phyloP scores from a whole-genome alignment of 2,113 vertebrate genomes.

The Serilophus lunatus region DNA sequence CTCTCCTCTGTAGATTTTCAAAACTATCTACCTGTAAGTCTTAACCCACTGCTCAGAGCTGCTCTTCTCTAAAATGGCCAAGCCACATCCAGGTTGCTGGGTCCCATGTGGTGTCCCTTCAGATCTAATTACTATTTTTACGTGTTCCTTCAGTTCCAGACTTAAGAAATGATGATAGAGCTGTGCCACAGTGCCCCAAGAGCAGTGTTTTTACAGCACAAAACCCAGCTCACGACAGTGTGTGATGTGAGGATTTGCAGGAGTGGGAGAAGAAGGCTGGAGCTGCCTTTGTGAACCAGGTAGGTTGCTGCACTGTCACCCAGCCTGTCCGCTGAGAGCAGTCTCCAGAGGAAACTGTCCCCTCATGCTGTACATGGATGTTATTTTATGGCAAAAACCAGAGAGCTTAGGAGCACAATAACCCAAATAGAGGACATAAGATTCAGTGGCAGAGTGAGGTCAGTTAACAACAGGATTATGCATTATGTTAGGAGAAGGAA shows the following conservation, averaged over 20 bases:
- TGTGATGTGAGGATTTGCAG: not conserved
- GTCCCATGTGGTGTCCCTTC: not conserved
- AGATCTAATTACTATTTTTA: not conserved
- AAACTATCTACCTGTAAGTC: not conserved
- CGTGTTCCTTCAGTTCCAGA: not conserved
- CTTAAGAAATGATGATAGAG: not conserved
- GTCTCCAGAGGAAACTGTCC: not conserved
- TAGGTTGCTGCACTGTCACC: not conserved
- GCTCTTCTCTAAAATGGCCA: not conserved
- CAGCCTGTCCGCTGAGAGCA: not conserved
- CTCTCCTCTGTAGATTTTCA: not conserved
- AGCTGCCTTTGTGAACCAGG: not conserved
- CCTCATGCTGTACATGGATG: not conserved
- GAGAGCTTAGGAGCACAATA: not conserved
- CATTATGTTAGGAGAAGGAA: not conserved
- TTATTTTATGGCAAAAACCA: accelerated
- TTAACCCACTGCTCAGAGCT: not conserved
- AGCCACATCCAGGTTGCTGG: accelerated
- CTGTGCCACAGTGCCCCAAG: not conserved
- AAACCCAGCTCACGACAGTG: accelerated
- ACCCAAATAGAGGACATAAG: not conserved
- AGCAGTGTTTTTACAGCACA: not conserved
- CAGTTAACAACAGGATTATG: accelerated
- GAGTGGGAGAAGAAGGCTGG: not conserved
- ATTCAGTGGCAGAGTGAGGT: accelerated